Evolutionary conservation across 64 coral and sea anemone species (phyloP).

Genomic region (Stichodactyla helianthus): DNA sequence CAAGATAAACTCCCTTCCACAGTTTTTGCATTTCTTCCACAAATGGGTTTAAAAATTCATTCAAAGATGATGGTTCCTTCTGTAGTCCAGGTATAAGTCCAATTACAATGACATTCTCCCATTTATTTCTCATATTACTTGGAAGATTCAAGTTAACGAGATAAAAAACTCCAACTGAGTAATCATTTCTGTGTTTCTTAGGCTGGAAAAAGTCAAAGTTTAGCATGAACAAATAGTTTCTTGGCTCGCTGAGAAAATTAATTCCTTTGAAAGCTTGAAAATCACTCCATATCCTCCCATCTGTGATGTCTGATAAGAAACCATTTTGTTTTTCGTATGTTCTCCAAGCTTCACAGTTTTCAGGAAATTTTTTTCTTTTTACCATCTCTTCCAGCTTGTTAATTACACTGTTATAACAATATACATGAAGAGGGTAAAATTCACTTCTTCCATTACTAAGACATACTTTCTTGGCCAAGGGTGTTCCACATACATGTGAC

Average conservation of each 20-base stretch:
- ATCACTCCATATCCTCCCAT: constrained; percentile 12
- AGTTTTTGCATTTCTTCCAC: constrained; percentile 29
- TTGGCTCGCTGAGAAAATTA: constrained; percentile 7
- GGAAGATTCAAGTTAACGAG: constrained; percentile 12
- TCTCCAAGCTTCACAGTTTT: constrained; percentile 53
- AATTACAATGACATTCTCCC: constrained; percentile 44
- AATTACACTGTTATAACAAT: constrained; percentile 47
- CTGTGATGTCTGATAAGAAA: not conserved
- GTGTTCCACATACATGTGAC: not conserved
- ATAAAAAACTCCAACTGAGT: not conserved
- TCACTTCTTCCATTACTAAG: constrained; percentile 18
- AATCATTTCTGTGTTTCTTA: constrained; percentile 3
- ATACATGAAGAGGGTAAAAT: constrained; percentile 30
- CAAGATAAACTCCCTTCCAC: constrained; percentile 20
- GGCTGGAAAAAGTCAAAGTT: constrained; percentile 42
- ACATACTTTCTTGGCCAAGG: constrained; percentile 11
- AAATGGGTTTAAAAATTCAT: constrained; percentile 30
- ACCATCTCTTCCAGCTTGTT: constrained; percentile 25
- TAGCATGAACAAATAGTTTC: constrained; percentile 36
- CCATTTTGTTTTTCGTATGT: not conserved
- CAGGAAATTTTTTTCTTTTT: constrained; percentile 12
- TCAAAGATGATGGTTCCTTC: constrained; percentile 12
- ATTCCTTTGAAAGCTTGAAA: constrained; percentile 7
- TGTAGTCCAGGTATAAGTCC: constrained; percentile 16
- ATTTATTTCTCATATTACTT: constrained; percentile 17